Base-by-base conservation (phyloP, 2,797 vertebrate genomes). In the Todus mexicanus region DNA sequence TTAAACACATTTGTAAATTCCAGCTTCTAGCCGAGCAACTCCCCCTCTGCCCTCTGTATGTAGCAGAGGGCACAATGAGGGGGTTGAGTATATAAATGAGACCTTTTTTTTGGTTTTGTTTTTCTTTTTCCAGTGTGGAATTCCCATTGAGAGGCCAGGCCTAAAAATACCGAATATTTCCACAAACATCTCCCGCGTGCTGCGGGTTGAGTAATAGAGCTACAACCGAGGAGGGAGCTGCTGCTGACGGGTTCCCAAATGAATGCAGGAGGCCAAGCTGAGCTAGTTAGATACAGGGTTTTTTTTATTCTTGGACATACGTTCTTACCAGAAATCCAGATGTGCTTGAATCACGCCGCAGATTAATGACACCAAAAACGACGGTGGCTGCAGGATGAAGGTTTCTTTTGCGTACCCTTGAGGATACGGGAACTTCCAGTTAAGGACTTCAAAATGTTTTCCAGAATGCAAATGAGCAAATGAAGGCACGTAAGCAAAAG, bases 111-210 rank as follows among this genome's bases (percentile, higher is more conserved):
- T 69, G 25, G 73, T 91, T 84, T 76, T 88, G 84, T 85, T 71
- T 25, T 59, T 35, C 16, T 37, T 56, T 22, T 72, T 84, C 35
- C 74, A 48, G 37, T 12, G 15, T 92, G 94, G 93, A 94, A 90
- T 93, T 92, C 96, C 92, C 84, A 72, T 72, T 77, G 84, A 92
- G 94, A 85, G 82, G 54, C 78, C 74, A 72, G 54, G 26, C 51
- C 85, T 96, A 90, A 95, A 95, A 96, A 93, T 93, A 84, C 23
- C 63, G 5, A 85, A 59, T 83, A 75, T 96, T 96, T 96, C 96
- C 90, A 89, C 81, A 94, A 95, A 89, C 96, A 90, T 37, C 93
- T 86, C 57, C 75, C 73, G 65, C 31, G 9, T 8, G 2, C 63
- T 54, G 76, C 7, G 1, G 70, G 80, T 89, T 87, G 92, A 90